Evolutionary conservation across 2,888 invertebrate species (phyloP).

Genomic region (Hedya salicella): DNA sequence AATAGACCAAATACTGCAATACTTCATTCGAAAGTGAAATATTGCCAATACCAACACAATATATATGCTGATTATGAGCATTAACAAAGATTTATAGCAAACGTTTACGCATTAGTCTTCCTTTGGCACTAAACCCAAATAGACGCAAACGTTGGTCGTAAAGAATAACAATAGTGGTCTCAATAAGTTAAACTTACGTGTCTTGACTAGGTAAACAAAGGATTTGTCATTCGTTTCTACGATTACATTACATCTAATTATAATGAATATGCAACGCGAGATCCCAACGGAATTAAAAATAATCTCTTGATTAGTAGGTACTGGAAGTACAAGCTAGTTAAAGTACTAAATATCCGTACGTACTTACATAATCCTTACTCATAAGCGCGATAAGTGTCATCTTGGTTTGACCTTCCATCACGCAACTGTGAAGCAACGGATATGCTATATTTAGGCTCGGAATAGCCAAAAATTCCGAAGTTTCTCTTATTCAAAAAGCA

Average conservation of each 20-base stretch:
- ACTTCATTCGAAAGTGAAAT: background rate
- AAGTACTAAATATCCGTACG: background rate
- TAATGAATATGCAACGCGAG: conserved; percentile 14
- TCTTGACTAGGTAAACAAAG: conserved; percentile 8
- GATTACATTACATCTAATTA: conserved; percentile 12
- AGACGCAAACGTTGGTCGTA: background rate
- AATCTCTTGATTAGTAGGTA: no score
- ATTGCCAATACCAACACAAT: background rate
- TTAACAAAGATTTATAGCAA: background rate
- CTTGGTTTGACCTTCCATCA: no score
- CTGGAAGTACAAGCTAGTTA: conserved; percentile 14
- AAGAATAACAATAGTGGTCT: conserved; percentile 6
- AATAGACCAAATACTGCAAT: background rate
- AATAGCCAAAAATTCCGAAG: no score
- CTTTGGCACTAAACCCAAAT: conserved; percentile 4
- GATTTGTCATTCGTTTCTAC: background rate
- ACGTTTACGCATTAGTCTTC: background rate
- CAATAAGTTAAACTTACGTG: conserved; percentile 29
- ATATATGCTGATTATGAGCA: background rate
- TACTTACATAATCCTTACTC: no score
- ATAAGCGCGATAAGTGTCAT: no score
- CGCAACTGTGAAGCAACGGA: no score
- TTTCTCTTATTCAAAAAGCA: no score
- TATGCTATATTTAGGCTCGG: no score
- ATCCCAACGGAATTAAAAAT: conserved; percentile 10